Evolutionary conservation across 1,140 invertebrate species (phyloP), one percentile per base, ranked within the genome.

Genomic region (Drosophila yakuba): DNA sequence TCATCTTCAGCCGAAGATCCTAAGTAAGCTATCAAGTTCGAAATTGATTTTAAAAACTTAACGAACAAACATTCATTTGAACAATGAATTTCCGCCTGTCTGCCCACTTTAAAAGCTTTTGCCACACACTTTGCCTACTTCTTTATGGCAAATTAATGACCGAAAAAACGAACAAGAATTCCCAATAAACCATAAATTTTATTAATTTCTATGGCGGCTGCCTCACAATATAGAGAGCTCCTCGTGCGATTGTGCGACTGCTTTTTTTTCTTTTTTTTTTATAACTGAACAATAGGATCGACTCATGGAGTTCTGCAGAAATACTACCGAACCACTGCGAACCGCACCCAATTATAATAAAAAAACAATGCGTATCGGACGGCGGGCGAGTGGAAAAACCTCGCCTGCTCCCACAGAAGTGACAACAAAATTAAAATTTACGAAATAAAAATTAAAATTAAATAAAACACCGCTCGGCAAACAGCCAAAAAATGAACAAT

Each of bases 401-500:
- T 72, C 67, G 54, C 48, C 57, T 88, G 83, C 75, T 88, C 83
- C 83, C 71, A 88, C 83, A 89, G 83, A 88, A 88, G 84, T 88
- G 83, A 89, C 83, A 88, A 88, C 84, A 84, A 89, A 88, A 72
- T 88, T 84, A 60, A 88, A 88, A 84, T 89, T 89, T 89, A 89
- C 84, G 84, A 88, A 88, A 88, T 88, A 88, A 88, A 88, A 88
- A 88, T 88, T 88, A 88, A 84, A 88, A 88, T 89, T 89, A 84
- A 89, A 88, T 89, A 88, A 89, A 86, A 80, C 57, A 52, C 80
- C 38, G 61, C 17, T 23, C 57, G 75, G 80, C 67, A 62, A 67
- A 76, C 38, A 56, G 17, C 38, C 11, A 45, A 68, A 62, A 62
- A 73, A 38, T 35, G 20, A 56, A 76, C 73, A 76, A 77, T 75